Conservation (phyloP, 2,888 invertebrate species). For the Amiota mariae region DNA sequence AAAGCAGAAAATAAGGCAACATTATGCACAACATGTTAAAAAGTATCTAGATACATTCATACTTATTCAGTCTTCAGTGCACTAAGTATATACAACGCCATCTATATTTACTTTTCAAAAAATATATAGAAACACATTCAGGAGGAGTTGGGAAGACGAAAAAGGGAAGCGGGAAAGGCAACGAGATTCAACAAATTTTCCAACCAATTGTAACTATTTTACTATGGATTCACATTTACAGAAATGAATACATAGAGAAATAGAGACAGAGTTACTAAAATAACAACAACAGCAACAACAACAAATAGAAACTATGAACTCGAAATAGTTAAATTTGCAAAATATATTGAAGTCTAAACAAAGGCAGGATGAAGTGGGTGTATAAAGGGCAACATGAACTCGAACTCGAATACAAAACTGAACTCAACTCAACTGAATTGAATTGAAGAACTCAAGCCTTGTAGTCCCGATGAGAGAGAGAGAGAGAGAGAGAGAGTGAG, state of each 20-base stretch:
- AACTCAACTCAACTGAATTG: neutral
- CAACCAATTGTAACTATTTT: conserved; percentile 22
- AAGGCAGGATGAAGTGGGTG: too few species aligned
- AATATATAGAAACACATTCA: neutral
- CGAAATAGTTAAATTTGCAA: conserved; percentile 29
- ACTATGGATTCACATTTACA: neutral
- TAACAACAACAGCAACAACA: neutral
- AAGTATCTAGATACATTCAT: conserved; percentile 24
- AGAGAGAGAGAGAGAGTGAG: too few species aligned
- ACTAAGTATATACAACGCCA: conserved; percentile 13
- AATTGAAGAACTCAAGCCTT: too few species aligned
- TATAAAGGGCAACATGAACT: conserved; percentile 2
- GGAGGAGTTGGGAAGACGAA: neutral
- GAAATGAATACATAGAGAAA: conserved; percentile 7
- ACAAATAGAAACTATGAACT: conserved; percentile 20
- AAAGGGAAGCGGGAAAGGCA: neutral
- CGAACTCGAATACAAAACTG: neutral
- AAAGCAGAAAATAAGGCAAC: conserved; percentile 22
- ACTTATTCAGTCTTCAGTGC: neutral
- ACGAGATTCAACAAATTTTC: conserved; percentile 19
- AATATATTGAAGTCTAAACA: conserved; percentile 35
- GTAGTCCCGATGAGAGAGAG: too few species aligned
- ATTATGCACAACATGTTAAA: conserved; percentile 27
- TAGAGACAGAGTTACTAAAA: neutral
- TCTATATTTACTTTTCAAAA: conserved; percentile 6